Evolutionary conservation across 2,888 invertebrate genomes (phyloP).

Genomic region (Patella ulyssiponensis): DNA sequence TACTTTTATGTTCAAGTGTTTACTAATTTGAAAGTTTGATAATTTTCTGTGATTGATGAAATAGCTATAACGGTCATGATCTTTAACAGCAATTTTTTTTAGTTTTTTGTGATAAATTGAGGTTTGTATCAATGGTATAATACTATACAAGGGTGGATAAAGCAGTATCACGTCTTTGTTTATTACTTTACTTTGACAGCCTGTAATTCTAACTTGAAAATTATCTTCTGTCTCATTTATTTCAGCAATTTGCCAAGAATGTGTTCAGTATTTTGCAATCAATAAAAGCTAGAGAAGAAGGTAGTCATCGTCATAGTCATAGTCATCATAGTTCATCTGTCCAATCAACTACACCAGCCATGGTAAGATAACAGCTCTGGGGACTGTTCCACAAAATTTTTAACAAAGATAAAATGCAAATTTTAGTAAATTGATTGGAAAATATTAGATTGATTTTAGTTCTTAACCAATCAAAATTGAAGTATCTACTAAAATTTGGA

Average conservation of each 20-base stretch:
- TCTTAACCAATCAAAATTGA: no score
- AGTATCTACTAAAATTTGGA: no score
- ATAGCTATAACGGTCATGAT: no score
- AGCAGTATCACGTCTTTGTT: background rate
- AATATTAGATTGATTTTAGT: no score
- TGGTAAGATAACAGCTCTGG: conserved; percentile 39
- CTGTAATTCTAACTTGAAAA: background rate
- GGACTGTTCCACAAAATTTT: no score
- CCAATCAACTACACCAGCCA: conserved; percentile 47
- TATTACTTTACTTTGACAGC: background rate
- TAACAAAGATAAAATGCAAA: no score
- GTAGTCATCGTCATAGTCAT: conserved; percentile 71
- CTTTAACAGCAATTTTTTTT: no score
- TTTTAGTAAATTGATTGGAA: no score
- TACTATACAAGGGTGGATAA: background rate
- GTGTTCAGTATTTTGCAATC: conserved; percentile 91
- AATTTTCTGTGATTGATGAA: no score
- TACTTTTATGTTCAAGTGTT: no score
- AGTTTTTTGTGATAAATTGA: no score
- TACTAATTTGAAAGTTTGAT: no score
- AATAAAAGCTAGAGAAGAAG: conserved; percentile 94
- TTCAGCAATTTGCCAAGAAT: conserved; percentile 89
- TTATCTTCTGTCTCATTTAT: conserved; percentile 17
- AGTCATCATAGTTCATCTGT: background rate
- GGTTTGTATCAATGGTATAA: background rate